phyloP scores from a whole-genome alignment of 2,888 invertebrate species.

The Troides oblongomaculatus region DNA sequence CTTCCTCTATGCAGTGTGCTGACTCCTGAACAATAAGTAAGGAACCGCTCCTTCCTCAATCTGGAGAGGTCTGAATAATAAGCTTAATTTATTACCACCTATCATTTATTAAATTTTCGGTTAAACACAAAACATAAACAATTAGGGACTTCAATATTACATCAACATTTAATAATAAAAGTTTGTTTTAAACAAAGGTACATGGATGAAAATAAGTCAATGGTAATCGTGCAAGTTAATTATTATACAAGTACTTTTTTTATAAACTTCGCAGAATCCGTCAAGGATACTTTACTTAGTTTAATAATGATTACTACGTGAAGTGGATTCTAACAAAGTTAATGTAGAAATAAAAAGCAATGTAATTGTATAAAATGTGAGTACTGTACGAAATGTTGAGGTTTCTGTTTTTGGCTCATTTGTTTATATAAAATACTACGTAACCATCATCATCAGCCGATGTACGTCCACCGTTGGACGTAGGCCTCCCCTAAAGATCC shows the following conservation, averaged over 20 bases:
- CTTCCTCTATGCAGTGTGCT: background rate
- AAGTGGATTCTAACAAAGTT: background rate
- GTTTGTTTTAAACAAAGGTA: too few relatives aligned
- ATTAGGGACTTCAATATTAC: background rate
- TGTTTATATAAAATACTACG: too few relatives aligned
- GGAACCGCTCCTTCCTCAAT: background rate
- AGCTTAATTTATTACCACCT: background rate
- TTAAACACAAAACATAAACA: background rate
- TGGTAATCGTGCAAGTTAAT: background rate
- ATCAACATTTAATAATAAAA: background rate
- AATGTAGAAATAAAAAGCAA: conserved; percentile 5
- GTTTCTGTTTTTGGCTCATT: too few relatives aligned
- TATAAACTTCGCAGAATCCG: conserved; percentile 1
- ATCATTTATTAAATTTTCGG: background rate
- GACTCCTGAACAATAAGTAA: background rate
- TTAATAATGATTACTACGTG: background rate
- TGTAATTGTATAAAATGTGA: background rate
- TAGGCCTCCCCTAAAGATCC: too few relatives aligned
- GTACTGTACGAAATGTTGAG: too few relatives aligned
- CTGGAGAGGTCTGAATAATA: background rate
- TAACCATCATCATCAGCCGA: too few relatives aligned
- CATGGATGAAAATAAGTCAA: background rate
- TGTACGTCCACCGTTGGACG: too few relatives aligned
- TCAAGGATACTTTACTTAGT: conserved; percentile 7
- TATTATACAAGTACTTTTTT: background rate